Percentiles rank a stretch among this genome's conserved stretches.
phyloP scores from a whole-genome alignment of 2,888 invertebrate genomes.

The Alcis repandata region DNA sequence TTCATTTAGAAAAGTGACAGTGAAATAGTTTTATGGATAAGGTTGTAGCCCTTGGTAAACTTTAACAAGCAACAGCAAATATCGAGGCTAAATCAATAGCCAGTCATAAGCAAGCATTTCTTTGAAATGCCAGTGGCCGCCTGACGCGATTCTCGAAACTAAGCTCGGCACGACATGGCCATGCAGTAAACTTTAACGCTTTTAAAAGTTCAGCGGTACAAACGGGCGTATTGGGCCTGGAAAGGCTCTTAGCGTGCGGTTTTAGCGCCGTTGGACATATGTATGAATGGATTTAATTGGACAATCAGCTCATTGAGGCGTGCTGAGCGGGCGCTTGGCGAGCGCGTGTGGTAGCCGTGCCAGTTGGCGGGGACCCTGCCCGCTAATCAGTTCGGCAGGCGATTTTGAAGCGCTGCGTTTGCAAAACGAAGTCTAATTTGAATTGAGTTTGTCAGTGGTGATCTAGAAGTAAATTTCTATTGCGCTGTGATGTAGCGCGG shows the following conservation, averaged over 20 bases:
- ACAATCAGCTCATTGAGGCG: constrained; percentile 78
- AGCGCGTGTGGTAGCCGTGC: constrained; percentile 66
- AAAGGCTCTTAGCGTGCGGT: constrained; percentile 67
- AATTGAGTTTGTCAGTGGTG: neutral
- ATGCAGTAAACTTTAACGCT: constrained; percentile 56
- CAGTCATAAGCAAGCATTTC: constrained; percentile 22
- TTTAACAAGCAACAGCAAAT: neutral
- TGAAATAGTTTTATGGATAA: neutral
- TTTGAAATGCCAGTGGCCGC: constrained; percentile 21
- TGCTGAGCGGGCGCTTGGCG: constrained; percentile 76
- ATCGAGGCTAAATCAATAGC: constrained; percentile 23
- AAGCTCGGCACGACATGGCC: constrained; percentile 43
- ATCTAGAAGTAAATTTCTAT: neutral
- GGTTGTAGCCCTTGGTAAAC: neutral
- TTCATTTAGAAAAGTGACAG: no score
- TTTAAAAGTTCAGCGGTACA: constrained; percentile 59
- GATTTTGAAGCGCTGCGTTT: constrained; percentile 56
- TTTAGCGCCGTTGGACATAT: constrained; percentile 62
- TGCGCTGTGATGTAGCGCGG: neutral
- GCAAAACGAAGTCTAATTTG: constrained; percentile 41
- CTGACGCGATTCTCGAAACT: constrained; percentile 26
- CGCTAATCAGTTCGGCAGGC: constrained; percentile 71
- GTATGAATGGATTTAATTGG: constrained; percentile 84
- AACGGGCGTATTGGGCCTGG: constrained; percentile 67
- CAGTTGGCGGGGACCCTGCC: constrained; percentile 73